Evolutionary conservation across 2,888 invertebrate genomes (phyloP), one percentile per base, ranked within the genome.

Genomic region (Prenolepis imparis): DNA sequence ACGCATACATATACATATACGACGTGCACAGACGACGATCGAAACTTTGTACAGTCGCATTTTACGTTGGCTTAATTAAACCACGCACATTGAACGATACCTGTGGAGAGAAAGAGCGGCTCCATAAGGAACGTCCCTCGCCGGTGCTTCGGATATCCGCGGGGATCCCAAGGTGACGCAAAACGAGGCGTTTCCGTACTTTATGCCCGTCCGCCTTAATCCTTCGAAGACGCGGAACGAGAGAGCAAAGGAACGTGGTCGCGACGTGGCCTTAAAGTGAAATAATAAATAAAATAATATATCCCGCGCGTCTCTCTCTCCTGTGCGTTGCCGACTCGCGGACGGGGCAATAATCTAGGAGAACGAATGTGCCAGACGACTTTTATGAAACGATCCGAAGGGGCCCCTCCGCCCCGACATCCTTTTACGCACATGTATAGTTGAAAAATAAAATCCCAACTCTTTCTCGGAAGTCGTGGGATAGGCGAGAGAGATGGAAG

Each of bases 321-420:
- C n/a, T 6, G 8, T n/a, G n/a, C 68, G 59, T 74, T 86, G 88
- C 84, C 87, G 89, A 87, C 83, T 87, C 86, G 89, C 89, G 90
- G 85, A 87, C 84, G 88, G 82, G 91, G 92, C 92, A 94, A 94
- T 94, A 94, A 94, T 92, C 93, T 94, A 89, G 92, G 86, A 85
- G 92, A 94, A 94, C 94, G 93, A 94, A 94, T 94, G 94, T 93
- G 92, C 94, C 94, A 94, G 94, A 94, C 94, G 94, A 94, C 94
- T 94, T 94, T 94, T 94, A 94, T 94, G 94, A 94, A 94, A 93
- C 91, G 91, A 90, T 91, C 86, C 89, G 86, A 88, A 87, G 86
- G 86, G 88, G 81, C 70, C 81, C 86, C 82, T 87, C 84, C 67
- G 63, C 18, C 41, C 61, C 41, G 75, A 85, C 85, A 85, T 89